A percentile compares a stretch with the other conserved stretches of the same genome.
Conservation (phyloP, 2,113 vertebrate species). For the Ivindomyrus marchei region DNA sequence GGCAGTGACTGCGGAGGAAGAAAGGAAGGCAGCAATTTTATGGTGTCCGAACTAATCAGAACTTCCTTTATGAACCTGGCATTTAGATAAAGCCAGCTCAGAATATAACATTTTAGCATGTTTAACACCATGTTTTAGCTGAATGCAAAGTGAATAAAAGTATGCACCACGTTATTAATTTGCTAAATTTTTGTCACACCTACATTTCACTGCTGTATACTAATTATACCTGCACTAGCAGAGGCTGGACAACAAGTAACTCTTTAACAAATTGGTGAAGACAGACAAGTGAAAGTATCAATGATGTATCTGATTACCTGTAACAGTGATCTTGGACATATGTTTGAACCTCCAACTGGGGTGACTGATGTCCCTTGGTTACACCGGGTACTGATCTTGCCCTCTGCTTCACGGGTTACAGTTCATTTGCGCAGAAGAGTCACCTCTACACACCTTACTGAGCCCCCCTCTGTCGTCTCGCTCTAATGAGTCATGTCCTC, state of each 20-base stretch:
- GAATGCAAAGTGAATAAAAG: not conserved
- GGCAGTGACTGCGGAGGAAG: not conserved
- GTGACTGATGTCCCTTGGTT: not conserved
- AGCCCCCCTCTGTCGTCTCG: not conserved
- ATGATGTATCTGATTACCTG: not conserved
- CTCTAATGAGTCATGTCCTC: not conserved
- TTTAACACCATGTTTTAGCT: not conserved
- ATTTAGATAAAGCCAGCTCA: not conserved
- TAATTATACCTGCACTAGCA: not conserved
- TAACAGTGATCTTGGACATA: not conserved
- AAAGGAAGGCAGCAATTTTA: not conserved
- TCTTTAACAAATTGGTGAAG: not conserved
- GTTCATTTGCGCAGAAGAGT: not conserved
- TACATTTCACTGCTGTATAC: not conserved
- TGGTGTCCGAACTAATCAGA: not conserved
- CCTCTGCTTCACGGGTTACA: not conserved
- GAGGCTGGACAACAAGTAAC: not conserved
- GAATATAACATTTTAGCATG: not conserved
- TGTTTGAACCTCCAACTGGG: not conserved
- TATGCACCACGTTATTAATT: not conserved
- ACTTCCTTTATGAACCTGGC: not conserved
- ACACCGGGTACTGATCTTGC: not conserved
- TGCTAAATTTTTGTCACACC: not conserved
- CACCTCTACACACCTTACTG: not conserved
- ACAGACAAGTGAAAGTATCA: not conserved